Base-by-base conservation (phyloP, 2,113 vertebrate species). In the Hydrolagus affinis region DNA sequence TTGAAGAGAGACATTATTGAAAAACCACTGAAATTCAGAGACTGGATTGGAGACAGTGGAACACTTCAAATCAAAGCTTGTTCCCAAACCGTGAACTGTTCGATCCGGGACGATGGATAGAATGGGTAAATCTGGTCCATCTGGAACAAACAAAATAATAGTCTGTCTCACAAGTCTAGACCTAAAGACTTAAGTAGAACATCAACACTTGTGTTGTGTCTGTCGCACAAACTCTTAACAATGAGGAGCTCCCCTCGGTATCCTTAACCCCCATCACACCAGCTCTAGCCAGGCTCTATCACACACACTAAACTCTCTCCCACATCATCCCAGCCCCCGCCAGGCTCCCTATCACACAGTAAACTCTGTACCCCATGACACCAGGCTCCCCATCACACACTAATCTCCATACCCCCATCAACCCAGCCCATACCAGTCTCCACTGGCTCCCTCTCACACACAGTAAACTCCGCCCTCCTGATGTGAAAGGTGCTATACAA, bases 21-120 rank as follows among this genome's bases (percentile, higher is more conserved):
- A 44, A 59, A 17, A 59, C 75, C 75, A 77, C 56, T 59, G 32
- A 77, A 77, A 78, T 23, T 78, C 19, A 60, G 75, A 59, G 60
- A 21, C 0, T 1, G n/a, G 57, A 7, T 78, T 78, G 57, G 75
- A 78, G 23, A n/a, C 57, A 0, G 19, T 21, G 59, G 9, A 25
- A 25, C 75, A 78, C 1, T 15, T 15, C 23, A 60, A 25, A 8
- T 59, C 60, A 21, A 78, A 11, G 14, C 8, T 78, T 25, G n/a
- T 59, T 11, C 56, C 75, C 44, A 15, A 23, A 59, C 11, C 1
- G 57, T 78, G 8, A 1, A 25, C n/a, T 1, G 4, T 0, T 59
- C 14, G n/a, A 23, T 60, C 10, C 23, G 75, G n/a, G n/a, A 2
- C 14, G 56, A 6, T 60, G 10, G 75, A 78, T n/a, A 78, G 12